Base-by-base conservation (phyloP, 2,888 invertebrate species). In the Yponomeuta cagnagella region DNA sequence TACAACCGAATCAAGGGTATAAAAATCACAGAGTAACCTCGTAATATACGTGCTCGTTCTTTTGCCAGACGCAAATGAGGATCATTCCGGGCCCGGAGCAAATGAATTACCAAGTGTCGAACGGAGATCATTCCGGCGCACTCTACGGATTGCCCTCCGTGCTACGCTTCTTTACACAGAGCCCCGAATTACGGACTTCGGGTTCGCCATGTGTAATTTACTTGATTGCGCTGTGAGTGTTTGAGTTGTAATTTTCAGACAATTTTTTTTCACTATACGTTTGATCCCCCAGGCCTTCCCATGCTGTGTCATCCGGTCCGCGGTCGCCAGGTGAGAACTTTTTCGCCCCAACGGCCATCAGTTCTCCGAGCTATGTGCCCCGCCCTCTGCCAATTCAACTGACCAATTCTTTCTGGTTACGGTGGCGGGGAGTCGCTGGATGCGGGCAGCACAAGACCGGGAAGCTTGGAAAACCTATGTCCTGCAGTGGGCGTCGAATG, bases 71-170 rank as follows among this genome's bases (percentile, higher is more conserved):
- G 88, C 86, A 87, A 87, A 88, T 87, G 86, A 88, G 85, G 80
- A 83, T 82, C 84, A 82, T 82, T 82, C 85, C 85, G 52, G 86
- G 83, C 81, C 48, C 65, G 23, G 63, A 63, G 69, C 85, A 86
- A 87, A 87, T 89, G 88, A 88, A 88, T 86, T 87, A 85, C 85
- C 80, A 82, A 86, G 85, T 86, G 84, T 84, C 77, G 82, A 86
- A 83, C 81, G 85, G 86, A 79, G 85, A 86, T 87, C 84, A 85
- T 84, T 79, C 77, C 72, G 73, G 80, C 78, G 77, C 77, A 80
- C 76, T 76, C 76, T 76, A 80, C 83, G 77, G 78, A 82, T 74
- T 78, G 82, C 78, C 83, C 83, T 82, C 33, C 33, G 33, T 5
- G 33, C 80, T 85, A 80, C 76, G 78, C 77, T 81, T 82, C 84